These are phyloP conservation scores for Pentalonia nigronervosa DNA, from an alignment of 1,140 invertebrate species.

Conservation along the genomic window DNA sequence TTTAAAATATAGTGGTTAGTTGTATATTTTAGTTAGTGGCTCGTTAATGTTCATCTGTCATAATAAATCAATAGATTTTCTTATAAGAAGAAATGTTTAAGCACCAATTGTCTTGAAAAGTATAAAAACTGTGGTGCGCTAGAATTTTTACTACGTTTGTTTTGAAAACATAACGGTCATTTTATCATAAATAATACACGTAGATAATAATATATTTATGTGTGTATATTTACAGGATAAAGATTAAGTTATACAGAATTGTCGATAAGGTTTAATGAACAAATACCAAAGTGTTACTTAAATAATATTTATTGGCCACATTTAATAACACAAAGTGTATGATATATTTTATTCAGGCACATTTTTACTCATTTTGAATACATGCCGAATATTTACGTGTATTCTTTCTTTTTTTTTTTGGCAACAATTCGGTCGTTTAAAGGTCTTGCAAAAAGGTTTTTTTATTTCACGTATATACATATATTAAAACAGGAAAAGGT, in stretches of 20 bases:
- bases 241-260: not conserved
- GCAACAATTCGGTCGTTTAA: slow-evolving; percentile 55
- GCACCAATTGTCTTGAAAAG: not conserved
- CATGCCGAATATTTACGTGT: not conserved
- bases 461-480: slow-evolving; percentile 41
- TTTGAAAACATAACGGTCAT: not conserved
- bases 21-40: not conserved
- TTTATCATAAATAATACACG: not conserved
- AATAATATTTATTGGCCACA: not conserved
- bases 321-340: not conserved
- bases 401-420: slow-evolving; percentile 32
- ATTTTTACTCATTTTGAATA: slow-evolving; percentile 28
- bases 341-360: slow-evolving; percentile 38
- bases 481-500: slow-evolving; percentile 41
- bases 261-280: not conserved
- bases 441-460: slow-evolving; percentile 52
- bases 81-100: not conserved
- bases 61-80: not conserved
- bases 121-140: not conserved
- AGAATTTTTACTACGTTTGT: not conserved
- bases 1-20: not conserved
- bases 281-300: not conserved
- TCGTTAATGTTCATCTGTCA: not conserved
- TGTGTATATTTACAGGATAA: not conserved
- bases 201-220: not conserved